phyloP scores from a whole-genome alignment of 2,888 invertebrate genomes.

The Synergus gifuensis region DNA sequence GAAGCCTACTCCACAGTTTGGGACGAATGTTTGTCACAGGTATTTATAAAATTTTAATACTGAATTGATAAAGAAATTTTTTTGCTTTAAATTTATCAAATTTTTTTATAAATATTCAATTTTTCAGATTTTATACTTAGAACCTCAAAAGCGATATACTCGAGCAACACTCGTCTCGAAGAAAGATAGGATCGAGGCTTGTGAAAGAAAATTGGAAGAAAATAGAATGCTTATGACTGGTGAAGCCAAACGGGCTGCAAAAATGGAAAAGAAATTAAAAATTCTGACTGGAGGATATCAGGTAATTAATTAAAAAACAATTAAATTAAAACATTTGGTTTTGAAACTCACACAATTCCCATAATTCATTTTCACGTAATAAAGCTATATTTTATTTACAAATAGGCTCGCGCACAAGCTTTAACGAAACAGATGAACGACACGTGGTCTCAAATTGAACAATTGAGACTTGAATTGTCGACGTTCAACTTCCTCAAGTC shows the following conservation, averaged over 20 bases:
- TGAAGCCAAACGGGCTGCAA: conserved; percentile 97
- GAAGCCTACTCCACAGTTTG: conserved; percentile 97
- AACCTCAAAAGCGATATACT: conserved; percentile 94
- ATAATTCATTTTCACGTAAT: neutral
- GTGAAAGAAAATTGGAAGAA: conserved; percentile 94
- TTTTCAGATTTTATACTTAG: conserved; percentile 89
- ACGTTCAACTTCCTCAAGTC: conserved; percentile 94
- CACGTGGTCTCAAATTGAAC: conserved; percentile 93
- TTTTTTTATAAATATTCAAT: neutral
- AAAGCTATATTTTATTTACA: conserved; percentile 52
- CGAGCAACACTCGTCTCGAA: conserved; percentile 96
- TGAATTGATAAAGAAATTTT: no score
- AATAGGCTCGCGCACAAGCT: conserved; percentile 86
- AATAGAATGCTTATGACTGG: conserved; percentile 97
- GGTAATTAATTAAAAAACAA: conserved; percentile 71
- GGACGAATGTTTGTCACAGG: conserved; percentile 97
- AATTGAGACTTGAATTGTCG: conserved; percentile 91
- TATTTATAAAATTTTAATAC: conserved; percentile 66
- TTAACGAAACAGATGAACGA: conserved; percentile 93
- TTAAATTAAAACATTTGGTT: no score
- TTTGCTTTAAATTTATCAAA: neutral
- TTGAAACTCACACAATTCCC: neutral
- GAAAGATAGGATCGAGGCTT: conserved; percentile 96
- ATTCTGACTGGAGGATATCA: conserved; percentile 97
- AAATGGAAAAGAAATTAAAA: conserved; percentile 98